Evolutionary conservation across 1,140 invertebrate genomes (phyloP).

Genomic region (Scaptomyza pallida): DNA sequence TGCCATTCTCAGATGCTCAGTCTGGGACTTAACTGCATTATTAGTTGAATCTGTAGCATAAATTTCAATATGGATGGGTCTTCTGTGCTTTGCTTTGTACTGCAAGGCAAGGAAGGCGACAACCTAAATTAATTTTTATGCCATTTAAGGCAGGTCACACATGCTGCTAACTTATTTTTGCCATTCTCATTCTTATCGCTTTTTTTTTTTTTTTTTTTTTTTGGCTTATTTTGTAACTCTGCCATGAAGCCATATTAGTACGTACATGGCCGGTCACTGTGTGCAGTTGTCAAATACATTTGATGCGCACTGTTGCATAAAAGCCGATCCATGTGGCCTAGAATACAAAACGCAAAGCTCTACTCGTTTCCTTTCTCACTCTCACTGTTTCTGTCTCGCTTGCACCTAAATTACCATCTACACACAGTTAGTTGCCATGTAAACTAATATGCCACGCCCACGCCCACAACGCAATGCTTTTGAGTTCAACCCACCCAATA

Average conservation of each 20-base stretch:
- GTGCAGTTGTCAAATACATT: slow-evolving; percentile 57
- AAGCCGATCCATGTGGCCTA: slow-evolving; percentile 57
- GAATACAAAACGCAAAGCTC: slow-evolving; percentile 61
- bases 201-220: neutral
- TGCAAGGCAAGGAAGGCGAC: slow-evolving; percentile 16
- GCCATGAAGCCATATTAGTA: slow-evolving; percentile 61
- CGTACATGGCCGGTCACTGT: slow-evolving; percentile 25
- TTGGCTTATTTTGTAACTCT: neutral
- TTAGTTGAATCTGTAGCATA: slow-evolving; percentile 79
- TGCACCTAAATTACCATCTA: neutral
- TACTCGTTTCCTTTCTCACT: slow-evolving; percentile 12
- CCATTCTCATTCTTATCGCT: slow-evolving; percentile 25
- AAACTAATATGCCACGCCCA: slow-evolving; percentile 53
- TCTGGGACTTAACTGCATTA: slow-evolving; percentile 80
- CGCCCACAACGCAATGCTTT: slow-evolving; percentile 15
- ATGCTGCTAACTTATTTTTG: slow-evolving; percentile 46
- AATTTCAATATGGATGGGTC: slow-evolving; percentile 78
- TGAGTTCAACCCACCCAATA: slow-evolving; percentile 28
- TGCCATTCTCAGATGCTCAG: slow-evolving; percentile 41
- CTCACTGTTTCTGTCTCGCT: neutral
- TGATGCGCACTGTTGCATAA: slow-evolving; percentile 77
- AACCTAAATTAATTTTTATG: slow-evolving; percentile 81
- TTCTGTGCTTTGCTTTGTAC: neutral
- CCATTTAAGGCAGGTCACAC: slow-evolving; percentile 71
- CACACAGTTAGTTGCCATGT: slow-evolving; percentile 39